Evolutionary conservation across 1,140 invertebrate genomes (phyloP).

Genomic region (Plectus sambesii): DNA sequence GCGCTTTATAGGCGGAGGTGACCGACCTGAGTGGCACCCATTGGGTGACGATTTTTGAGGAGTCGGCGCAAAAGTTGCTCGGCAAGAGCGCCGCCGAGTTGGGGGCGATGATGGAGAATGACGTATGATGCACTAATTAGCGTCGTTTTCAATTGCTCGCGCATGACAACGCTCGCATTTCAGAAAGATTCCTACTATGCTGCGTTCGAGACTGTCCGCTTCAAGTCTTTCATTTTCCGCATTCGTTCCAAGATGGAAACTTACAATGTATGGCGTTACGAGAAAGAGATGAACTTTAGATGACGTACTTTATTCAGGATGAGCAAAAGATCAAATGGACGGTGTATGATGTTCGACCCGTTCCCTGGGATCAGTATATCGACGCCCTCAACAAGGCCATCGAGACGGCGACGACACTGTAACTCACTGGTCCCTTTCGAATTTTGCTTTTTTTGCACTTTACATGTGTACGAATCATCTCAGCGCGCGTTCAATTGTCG

Average conservation of each 20-base stretch:
- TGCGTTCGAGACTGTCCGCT: constrained; percentile 61
- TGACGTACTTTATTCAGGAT: too few relatives aligned
- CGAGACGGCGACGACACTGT: too few relatives aligned
- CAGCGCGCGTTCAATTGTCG: too few relatives aligned
- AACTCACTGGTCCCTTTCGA: too few relatives aligned
- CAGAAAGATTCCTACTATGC: constrained; percentile 50
- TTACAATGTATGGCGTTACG: too few relatives aligned
- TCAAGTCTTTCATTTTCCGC: constrained; percentile 67
- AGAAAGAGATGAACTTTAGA: too few relatives aligned
- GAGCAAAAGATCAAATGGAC: too few relatives aligned
- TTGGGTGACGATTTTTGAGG: constrained; percentile 80
- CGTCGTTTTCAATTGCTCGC: constrained; percentile 40
- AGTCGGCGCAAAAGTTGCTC: constrained; percentile 68
- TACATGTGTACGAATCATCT: too few relatives aligned
- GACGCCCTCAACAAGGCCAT: too few relatives aligned
- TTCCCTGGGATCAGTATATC: too few relatives aligned
- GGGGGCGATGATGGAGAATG: constrained; percentile 35
- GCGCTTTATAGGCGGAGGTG: constrained; percentile 60
- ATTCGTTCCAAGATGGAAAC: constrained; percentile 73
- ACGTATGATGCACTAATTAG: constrained; percentile 52
- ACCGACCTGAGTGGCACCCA: constrained; percentile 66
- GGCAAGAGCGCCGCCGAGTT: constrained; percentile 65
- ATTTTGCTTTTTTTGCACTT: too few relatives aligned
- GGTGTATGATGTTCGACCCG: too few relatives aligned
- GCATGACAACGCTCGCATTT: constrained; percentile 11